Evolutionary conservation across 1,140 invertebrate species (phyloP).

Genomic region (Drosophila orosa): DNA sequence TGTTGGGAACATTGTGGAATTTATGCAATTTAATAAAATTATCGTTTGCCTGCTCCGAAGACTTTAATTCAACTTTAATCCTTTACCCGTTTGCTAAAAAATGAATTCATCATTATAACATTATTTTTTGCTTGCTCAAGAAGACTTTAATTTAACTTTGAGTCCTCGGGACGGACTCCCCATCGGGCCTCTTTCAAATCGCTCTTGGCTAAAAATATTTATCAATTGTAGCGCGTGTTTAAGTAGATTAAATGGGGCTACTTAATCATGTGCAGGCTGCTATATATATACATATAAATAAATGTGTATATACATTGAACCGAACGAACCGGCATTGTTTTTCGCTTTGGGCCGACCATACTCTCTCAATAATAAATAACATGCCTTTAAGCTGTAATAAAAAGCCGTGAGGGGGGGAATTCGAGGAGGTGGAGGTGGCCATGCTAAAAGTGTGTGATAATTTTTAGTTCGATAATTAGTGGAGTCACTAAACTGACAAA

Average conservation of each 20-base stretch:
- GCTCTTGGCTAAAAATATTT: conserved; percentile 39
- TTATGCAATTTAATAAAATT: too few relatives aligned
- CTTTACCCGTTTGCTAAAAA: too few relatives aligned
- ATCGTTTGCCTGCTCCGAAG: too few relatives aligned
- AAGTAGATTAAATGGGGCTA: conserved; percentile 65
- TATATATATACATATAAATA: conserved; percentile 5
- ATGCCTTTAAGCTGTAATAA: conserved; percentile 61
- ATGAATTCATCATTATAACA: too few relatives aligned
- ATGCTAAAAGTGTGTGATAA: conserved; percentile 32
- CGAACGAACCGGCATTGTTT: conserved; percentile 5
- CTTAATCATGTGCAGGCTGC: conserved; percentile 46
- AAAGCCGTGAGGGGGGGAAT: conserved; percentile 8
- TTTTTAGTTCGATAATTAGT: conserved; percentile 73
- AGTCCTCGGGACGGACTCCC: too few relatives aligned
- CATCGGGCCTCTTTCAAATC: not conserved
- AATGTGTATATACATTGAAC: conserved; percentile 7
- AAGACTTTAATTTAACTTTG: not conserved
- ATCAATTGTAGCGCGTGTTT: conserved; percentile 64
- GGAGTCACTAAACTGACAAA: conserved; percentile 58
- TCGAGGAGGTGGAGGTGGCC: not conserved
- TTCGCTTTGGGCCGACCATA: conserved; percentile 20
- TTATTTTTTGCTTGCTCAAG: too few relatives aligned
- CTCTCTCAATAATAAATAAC: conserved; percentile 65
- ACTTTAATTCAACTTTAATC: not conserved
- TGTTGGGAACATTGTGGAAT: too few relatives aligned